Conservation (phyloP, 2,113 vertebrate species). For the Eulemur rufifrons region DNA sequence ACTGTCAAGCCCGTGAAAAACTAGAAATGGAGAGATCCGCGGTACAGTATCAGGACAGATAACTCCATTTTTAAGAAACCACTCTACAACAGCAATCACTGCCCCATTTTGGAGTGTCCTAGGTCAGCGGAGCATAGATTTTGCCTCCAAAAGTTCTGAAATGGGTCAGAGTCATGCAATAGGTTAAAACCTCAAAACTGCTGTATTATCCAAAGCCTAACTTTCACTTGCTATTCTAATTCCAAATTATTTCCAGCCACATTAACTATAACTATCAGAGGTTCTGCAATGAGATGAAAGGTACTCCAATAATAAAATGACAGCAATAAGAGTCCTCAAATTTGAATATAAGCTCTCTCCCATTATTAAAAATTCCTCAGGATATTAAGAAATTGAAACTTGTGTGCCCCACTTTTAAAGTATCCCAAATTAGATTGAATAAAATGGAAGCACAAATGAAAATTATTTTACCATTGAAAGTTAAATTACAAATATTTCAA, state of each 20-base stretch:
- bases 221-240: not conserved
- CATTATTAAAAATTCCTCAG: not conserved
- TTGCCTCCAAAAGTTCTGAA: not conserved
- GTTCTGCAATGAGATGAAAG: conserved; percentile 21
- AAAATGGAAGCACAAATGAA: conserved; percentile 32
- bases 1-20: not conserved
- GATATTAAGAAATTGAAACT: conserved; percentile 25
- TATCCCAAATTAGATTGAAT: conserved; percentile 33
- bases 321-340: not conserved
- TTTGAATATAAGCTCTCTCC: conserved; percentile 7
- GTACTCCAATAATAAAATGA: conserved; percentile 23
- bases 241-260: not conserved
- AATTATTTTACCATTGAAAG: conserved; percentile 31
- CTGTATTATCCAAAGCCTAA: not conserved
- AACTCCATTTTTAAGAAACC: not conserved
- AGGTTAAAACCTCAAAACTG: not conserved
- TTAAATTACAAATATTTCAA: conserved; percentile 47
- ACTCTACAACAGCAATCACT: not conserved
- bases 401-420: not conserved
- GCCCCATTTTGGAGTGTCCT: not conserved
- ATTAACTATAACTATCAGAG: not conserved
- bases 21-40: not conserved
- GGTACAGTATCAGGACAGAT: not conserved
- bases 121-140: not conserved
- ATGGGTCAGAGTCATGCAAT: not conserved